Conservation (phyloP, 2,797 vertebrate genomes). For the Jordanella pulchra region DNA sequence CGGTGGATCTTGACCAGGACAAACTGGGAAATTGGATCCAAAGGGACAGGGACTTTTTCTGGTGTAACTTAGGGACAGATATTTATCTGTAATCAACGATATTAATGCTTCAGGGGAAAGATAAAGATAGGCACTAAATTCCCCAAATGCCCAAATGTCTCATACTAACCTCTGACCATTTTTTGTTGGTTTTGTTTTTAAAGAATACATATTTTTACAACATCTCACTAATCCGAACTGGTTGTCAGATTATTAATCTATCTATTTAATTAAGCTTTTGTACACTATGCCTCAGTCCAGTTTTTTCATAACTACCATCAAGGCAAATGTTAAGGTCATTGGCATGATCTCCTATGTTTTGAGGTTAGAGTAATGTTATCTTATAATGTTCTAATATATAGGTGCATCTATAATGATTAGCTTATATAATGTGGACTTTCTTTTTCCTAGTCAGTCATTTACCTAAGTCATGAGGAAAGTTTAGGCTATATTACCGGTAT, state of each 20-base stretch:
- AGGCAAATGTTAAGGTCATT: too few species aligned
- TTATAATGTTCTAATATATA: background rate
- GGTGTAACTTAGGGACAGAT: slow-evolving; percentile 54
- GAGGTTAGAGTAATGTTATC: background rate
- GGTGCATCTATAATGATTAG: background rate
- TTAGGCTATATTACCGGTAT: background rate
- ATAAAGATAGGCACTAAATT: slow-evolving; percentile 24
- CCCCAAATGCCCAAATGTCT: background rate
- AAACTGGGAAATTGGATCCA: slow-evolving; percentile 56
- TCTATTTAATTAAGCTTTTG: background rate
- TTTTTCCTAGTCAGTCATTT: background rate
- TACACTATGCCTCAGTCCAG: slow-evolving; percentile 5
- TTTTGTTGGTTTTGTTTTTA: background rate
- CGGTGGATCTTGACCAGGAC: slow-evolving; percentile 41
- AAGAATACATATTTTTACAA: background rate
- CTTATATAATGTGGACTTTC: background rate
- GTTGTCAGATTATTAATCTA: background rate
- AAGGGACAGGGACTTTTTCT: slow-evolving; percentile 60
- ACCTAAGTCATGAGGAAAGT: background rate
- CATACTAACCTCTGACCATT: background rate
- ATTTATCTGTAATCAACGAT: slow-evolving; percentile 38
- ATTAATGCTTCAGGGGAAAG: slow-evolving; percentile 31
- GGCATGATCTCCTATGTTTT: slow-evolving; percentile 25
- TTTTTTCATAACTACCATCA: too few species aligned
- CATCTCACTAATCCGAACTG: background rate